Evolutionary conservation across 2,888 invertebrate genomes (phyloP).

Genomic region (Pristionchus arcanus): DNA sequence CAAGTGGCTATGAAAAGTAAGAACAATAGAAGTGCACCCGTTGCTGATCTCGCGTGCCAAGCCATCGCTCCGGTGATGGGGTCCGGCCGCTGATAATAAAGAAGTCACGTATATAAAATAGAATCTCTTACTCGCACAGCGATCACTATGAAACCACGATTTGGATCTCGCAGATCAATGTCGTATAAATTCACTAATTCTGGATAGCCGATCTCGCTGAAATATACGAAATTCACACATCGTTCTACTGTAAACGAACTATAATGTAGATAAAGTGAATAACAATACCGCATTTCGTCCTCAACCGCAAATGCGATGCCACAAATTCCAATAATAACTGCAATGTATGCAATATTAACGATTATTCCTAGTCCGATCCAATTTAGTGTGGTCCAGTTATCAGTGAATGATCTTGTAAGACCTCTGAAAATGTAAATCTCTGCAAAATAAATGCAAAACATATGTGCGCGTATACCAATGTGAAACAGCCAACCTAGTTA

Average conservation of each 20-base stretch:
- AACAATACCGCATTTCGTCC: not conserved
- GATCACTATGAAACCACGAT: not conserved
- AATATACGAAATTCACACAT: too few species aligned
- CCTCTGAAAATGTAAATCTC: too few species aligned
- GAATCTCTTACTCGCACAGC: not conserved
- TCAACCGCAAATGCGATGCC: not conserved
- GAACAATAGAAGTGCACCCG: not conserved
- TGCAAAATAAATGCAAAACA: too few species aligned
- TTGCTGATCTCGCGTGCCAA: not conserved
- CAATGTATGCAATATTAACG: too few species aligned
- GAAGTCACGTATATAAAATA: too few species aligned
- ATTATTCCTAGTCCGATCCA: too few species aligned
- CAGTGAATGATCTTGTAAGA: too few species aligned
- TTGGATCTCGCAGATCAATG: not conserved
- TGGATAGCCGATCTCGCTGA: not conserved
- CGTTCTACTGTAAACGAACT: too few species aligned
- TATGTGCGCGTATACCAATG: too few species aligned
- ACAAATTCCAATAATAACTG: not conserved
- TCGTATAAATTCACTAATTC: not conserved
- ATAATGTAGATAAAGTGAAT: too few species aligned
- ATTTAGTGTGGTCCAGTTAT: too few species aligned
- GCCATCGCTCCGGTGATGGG: not conserved
- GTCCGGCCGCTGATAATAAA: not conserved
- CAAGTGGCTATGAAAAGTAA: not conserved
- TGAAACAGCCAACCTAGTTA: too few species aligned